phyloP scores from a whole-genome alignment of 2,888 invertebrate genomes.

The Autographa gamma region DNA sequence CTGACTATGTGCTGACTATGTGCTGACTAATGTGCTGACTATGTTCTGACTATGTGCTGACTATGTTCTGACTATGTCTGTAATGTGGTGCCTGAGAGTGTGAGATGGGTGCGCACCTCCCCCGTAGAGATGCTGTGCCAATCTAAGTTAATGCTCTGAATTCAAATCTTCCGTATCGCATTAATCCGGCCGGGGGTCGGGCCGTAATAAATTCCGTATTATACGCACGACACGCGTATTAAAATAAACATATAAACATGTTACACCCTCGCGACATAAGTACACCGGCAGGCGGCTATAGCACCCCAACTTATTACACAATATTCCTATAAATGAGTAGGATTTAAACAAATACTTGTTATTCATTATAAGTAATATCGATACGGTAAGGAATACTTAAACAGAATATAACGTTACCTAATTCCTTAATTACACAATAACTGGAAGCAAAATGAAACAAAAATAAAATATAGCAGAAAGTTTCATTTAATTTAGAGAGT shows the following conservation, averaged over 20 bases:
- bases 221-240: slow-evolving; percentile 89
- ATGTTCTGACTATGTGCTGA: background rate
- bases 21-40: too few relatives aligned
- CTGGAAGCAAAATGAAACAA: too few relatives aligned
- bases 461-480: too few relatives aligned
- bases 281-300: slow-evolving; percentile 66
- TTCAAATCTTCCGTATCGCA: slow-evolving; percentile 89
- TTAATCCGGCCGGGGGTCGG: slow-evolving; percentile 86
- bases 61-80: background rate
- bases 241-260: slow-evolving; percentile 89
- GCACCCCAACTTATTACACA: slow-evolving; percentile 14
- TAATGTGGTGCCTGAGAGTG: background rate
- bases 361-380: too few relatives aligned
- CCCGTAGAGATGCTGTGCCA: slow-evolving; percentile 70
- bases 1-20: too few relatives aligned
- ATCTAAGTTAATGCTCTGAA: slow-evolving; percentile 87
- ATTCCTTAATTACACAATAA: too few relatives aligned
- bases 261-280: slow-evolving; percentile 79
- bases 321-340: background rate
- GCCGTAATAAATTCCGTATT: slow-evolving; percentile 89
- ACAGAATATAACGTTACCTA: too few relatives aligned
- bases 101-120: slow-evolving; percentile 30
- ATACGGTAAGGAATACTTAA: too few relatives aligned
- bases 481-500: too few relatives aligned
- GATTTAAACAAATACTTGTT: too few relatives aligned